These are phyloP conservation scores for Phymastichus coffea DNA, from an alignment of 1,140 invertebrate genomes.

Conservation along the genomic window DNA sequence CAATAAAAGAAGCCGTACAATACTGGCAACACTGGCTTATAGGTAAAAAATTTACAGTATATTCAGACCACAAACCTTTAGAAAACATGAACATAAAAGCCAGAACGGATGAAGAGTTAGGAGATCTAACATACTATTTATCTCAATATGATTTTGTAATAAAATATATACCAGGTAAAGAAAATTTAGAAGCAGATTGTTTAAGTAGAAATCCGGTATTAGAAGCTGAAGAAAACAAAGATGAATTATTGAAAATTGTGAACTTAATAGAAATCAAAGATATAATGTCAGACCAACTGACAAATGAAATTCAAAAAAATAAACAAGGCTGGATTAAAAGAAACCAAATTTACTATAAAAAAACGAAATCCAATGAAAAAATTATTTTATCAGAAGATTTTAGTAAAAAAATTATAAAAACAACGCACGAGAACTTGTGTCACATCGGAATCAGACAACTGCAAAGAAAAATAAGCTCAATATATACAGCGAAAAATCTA, in stretches of 20 bases:
- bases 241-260: too few relatives aligned
- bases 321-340: neutral
- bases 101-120: too few relatives aligned
- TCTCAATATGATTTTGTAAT: too few relatives aligned
- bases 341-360: constrained; percentile 13
- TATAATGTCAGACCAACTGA: neutral
- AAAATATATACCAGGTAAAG: neutral
- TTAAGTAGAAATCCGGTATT: too few relatives aligned
- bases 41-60: neutral
- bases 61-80: constrained; percentile 8
- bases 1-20: neutral
- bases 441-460: constrained; percentile 13
- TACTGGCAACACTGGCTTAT: constrained; percentile 8
- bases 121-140: too few relatives aligned
- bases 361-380: constrained; percentile 30
- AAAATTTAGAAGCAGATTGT: too few relatives aligned
- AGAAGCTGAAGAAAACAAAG: neutral
- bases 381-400: constrained; percentile 25
- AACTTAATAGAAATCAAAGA: neutral
- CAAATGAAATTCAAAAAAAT: neutral
- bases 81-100: too few relatives aligned
- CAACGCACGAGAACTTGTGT: neutral
- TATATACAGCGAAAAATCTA: constrained; percentile 20
- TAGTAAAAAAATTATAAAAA: constrained; percentile 22
- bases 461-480: constrained; percentile 17